Evolutionary conservation across 2,888 invertebrate species (phyloP).

Genomic region (Nectonema munidae): DNA sequence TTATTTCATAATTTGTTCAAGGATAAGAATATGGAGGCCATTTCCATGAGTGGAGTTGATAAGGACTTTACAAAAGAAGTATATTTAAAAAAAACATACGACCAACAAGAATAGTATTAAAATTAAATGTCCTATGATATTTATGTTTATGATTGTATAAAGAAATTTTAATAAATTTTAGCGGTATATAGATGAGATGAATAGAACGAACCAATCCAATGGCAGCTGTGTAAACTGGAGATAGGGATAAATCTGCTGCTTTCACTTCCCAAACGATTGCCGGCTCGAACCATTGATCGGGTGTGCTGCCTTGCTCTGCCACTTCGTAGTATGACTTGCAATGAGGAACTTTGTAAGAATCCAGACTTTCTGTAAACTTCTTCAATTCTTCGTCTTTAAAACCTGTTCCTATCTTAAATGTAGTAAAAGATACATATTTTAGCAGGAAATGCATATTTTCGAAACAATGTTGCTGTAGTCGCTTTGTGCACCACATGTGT

Average conservation of each 20-base stretch:
- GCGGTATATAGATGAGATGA: neutral
- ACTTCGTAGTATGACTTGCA: slow-evolving; percentile 35
- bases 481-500: no score
- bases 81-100: no score
- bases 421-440: neutral
- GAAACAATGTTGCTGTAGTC: neutral
- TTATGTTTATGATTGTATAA: no score
- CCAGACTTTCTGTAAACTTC: slow-evolving; percentile 39
- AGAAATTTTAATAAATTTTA: slow-evolving; percentile 13
- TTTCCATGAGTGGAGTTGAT: no score
- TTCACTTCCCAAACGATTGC: slow-evolving; percentile 75
- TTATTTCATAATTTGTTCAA: no score
- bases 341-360: slow-evolving; percentile 35
- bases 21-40: no score
- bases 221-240: slow-evolving; percentile 64
- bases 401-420: slow-evolving; percentile 45
- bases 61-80: no score
- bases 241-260: slow-evolving; percentile 78
- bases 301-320: slow-evolving; percentile 31
- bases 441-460: no score
- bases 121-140: no score
- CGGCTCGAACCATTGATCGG: slow-evolving; percentile 62
- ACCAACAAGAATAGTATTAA: no score
- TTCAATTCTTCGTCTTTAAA: slow-evolving; percentile 63
- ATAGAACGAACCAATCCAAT: slow-evolving; percentile 32